Evolutionary conservation across 2,113 vertebrate species (phyloP), one percentile per base, ranked within the genome.

Genomic region (Rafetus swinhoei): DNA sequence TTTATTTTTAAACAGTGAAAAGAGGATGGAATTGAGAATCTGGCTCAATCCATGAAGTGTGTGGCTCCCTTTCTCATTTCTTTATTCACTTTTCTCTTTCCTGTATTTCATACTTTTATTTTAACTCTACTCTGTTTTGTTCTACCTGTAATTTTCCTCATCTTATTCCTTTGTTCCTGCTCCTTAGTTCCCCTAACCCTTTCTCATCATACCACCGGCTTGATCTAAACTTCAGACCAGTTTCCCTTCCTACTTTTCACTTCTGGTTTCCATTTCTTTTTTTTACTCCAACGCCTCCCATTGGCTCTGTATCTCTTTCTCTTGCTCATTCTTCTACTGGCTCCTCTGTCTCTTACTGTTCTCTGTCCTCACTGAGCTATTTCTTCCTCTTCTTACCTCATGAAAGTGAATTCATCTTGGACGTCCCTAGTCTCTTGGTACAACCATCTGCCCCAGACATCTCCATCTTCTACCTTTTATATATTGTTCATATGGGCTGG

Each of bases 31-130:
- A 81, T 79, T 6, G 62, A 7, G 92, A 84, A 86, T 45, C 15
- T 52, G 1, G 15, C 3, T 57, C 69, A 6, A 39, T 22, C 18
- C 60, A 21, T 0, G 1, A 72, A 60, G 7, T 57, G 1, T n/a
- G 12, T 56, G 3, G 39, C 35, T 54, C 60, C n/a, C 3, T 27
- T 84, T 83, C 16, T 72, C 21, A 35, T 72, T 88, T 83, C n/a
- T 32, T 65, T 87, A 83, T 76, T 81, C 52, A 13, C 59, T 69
- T 39, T 1, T 81, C 18, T 54, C 52, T 89, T 4, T 52, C 82
- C 6, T 25, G 3, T 62, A 69, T 81, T 79, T 80, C 59, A 81
- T 81, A 90, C 1, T 74, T 90, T 5, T 80, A 14, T 72, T 39
- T 72, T 80, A 60, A 39, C 74, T 88, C 29, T 50, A 22, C 32